phyloP scores from a whole-genome alignment of 2,113 vertebrate genomes.

The Sarotherodon lohbergeri region DNA sequence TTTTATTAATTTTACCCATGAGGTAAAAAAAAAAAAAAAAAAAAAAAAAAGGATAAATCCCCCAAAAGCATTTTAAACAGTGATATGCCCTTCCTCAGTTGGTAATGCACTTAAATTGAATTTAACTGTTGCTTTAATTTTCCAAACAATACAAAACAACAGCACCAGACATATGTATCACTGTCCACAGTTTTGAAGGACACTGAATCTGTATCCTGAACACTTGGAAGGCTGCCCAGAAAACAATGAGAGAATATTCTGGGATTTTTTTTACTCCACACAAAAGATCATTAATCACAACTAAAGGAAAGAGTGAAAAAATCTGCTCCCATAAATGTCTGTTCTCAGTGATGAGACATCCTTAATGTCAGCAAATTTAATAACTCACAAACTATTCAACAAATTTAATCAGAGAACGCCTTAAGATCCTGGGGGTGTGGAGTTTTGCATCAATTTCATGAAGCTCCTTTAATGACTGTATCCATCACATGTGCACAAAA shows the following conservation, averaged over 20 bases:
- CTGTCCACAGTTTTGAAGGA: not conserved
- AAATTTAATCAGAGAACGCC: constrained; percentile 42
- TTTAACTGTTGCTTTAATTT: not conserved
- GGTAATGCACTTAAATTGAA: not conserved
- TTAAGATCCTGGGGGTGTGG: constrained; percentile 49
- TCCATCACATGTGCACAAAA: constrained; percentile 48
- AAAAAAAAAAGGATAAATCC: not conserved
- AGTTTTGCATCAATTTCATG: constrained; percentile 51
- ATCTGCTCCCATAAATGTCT: not conserved
- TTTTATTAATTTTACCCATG: not conserved
- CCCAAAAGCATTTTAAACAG: not conserved
- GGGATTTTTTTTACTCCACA: not conserved
- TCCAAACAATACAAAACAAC: not conserved
- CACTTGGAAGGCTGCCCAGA: not conserved
- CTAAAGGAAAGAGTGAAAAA: not conserved
- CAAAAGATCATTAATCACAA: constrained; percentile 36
- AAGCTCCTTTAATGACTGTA: constrained; percentile 54
- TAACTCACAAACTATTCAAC: not conserved
- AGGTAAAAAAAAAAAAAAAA: not conserved
- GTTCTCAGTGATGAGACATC: not conserved
- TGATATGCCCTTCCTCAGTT: not conserved
- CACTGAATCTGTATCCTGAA: not conserved
- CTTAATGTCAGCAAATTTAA: constrained; percentile 38
- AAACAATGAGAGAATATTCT: not conserved
- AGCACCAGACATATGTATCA: not conserved